Percentiles rank a stretch among this genome's conserved stretches.
phyloP scores from a whole-genome alignment of 2,113 vertebrate genomes.

The Amblyopsis rosae region DNA sequence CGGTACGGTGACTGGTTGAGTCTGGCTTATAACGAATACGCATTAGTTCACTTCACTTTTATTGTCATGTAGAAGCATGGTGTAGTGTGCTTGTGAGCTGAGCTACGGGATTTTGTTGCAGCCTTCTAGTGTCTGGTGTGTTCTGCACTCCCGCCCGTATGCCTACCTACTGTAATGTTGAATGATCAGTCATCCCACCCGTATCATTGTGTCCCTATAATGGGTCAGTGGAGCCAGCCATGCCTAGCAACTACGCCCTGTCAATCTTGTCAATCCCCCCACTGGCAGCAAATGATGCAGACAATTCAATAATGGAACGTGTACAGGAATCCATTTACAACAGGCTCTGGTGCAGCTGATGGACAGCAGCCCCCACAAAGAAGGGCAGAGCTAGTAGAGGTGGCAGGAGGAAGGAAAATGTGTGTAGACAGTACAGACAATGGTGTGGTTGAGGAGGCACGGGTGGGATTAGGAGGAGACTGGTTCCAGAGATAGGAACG shows the following conservation, averaged over 20 bases:
- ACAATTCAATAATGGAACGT: background rate
- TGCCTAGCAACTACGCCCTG: background rate
- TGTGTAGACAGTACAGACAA: background rate
- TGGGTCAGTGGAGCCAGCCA: background rate
- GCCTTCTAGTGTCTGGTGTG: background rate
- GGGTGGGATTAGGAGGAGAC: background rate
- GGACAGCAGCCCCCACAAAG: background rate
- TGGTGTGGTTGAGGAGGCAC: background rate
- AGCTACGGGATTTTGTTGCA: background rate
- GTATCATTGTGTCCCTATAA: background rate
- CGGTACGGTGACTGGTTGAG: no score
- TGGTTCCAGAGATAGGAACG: no score
- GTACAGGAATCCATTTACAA: slow-evolving; percentile 3
- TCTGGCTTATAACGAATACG: no score
- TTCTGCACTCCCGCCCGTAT: background rate
- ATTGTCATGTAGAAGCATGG: no score
- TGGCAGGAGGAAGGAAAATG: background rate
- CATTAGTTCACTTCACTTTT: no score
- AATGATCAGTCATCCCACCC: background rate
- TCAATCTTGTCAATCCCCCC: background rate
- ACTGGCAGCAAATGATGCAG: slow-evolving; percentile 2
- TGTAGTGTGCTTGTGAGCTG: no score
- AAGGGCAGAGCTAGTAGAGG: background rate
- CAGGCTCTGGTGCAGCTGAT: background rate
- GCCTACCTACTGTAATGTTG: background rate